Evolutionary conservation across 2,888 invertebrate species (phyloP).

Genomic region (Caenorhabditis sinica): DNA sequence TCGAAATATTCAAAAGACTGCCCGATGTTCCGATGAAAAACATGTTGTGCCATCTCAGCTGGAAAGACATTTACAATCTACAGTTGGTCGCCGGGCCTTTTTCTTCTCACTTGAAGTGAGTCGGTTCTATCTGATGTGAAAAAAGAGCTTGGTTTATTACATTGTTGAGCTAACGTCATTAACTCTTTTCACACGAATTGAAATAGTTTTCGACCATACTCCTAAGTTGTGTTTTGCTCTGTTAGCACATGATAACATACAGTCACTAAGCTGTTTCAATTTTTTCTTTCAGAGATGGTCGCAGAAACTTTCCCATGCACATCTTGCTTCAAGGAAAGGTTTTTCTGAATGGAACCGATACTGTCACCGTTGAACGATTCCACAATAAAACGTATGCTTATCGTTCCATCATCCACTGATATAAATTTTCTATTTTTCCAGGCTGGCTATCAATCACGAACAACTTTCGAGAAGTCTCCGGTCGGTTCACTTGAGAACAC

Average conservation of each 20-base stretch:
- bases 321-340: background rate
- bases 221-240: background rate
- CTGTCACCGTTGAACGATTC: background rate
- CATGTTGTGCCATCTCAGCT: conserved; percentile 9
- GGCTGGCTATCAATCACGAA: conserved; percentile 31
- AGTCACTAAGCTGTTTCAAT: background rate
- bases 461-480: conserved; percentile 23
- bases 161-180: no score
- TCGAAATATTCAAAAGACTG: conserved; percentile 10
- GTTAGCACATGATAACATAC: background rate
- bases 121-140: background rate
- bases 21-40: conserved; percentile 7
- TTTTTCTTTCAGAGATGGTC: conserved; percentile 9
- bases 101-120: background rate
- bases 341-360: background rate
- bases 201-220: background rate
- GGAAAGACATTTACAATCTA: conserved; percentile 12
- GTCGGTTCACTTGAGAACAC: background rate
- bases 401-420: background rate
- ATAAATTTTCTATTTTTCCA: background rate
- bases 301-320: background rate
- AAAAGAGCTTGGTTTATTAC: no score
- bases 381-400: background rate
- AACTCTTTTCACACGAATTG: no score
- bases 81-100: conserved; percentile 20